phyloP scores from a whole-genome alignment of 1,140 invertebrate genomes.

The Aphis gossypii region DNA sequence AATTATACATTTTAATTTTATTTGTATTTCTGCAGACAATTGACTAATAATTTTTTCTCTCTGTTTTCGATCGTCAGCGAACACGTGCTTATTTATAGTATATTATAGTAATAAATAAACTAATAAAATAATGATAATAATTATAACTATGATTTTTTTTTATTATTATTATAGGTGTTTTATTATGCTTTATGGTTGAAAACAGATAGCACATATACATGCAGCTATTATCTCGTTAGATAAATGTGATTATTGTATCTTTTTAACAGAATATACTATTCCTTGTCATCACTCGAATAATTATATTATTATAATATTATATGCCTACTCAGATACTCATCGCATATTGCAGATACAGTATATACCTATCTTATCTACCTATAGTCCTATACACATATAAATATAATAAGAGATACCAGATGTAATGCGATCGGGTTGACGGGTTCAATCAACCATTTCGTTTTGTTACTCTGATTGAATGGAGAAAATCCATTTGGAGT shows the following conservation, averaged over 20 bases:
- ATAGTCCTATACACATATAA: neutral
- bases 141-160: neutral
- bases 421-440: neutral
- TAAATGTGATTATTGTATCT: neutral
- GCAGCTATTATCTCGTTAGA: neutral
- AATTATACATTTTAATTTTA: neutral
- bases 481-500: constrained; percentile 19
- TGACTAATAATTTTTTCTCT: neutral
- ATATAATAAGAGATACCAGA: neutral
- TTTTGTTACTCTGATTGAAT: constrained; percentile 1
- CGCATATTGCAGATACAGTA: neutral
- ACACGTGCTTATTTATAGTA: neutral
- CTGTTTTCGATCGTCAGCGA: neutral
- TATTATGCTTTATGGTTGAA: neutral
- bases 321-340: neutral
- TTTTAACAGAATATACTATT: constrained; percentile 2
- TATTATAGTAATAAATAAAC: neutral
- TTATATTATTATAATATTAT: neutral
- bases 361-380: neutral
- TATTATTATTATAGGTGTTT: neutral
- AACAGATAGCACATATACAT: neutral
- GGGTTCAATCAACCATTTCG: constrained; percentile 32
- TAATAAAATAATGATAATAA: neutral
- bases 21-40: neutral
- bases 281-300: neutral